Evolutionary conservation across 2,113 vertebrate species (phyloP).

Genomic region (Prolemur simus): DNA sequence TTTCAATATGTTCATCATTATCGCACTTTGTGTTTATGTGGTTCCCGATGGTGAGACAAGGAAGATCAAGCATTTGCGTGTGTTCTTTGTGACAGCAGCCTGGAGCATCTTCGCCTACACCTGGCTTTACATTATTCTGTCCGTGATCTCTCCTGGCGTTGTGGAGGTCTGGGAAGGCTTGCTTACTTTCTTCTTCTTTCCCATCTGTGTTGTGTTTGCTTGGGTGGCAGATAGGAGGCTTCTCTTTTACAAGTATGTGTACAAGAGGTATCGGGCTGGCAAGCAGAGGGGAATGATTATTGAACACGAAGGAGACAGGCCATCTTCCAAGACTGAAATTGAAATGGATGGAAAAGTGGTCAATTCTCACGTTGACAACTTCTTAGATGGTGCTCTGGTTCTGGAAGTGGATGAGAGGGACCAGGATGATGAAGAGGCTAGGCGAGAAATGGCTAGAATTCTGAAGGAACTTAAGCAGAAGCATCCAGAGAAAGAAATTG

Average conservation of each 20-base stretch:
- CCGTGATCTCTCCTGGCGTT: constrained; percentile 92
- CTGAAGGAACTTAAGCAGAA: constrained; percentile 97
- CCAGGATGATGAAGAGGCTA: constrained; percentile 92
- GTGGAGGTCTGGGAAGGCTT: constrained; percentile 98
- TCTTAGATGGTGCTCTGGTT: constrained; percentile 94
- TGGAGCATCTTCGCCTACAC: constrained; percentile 99
- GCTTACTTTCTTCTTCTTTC: constrained; percentile 97
- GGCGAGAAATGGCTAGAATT: constrained; percentile 92
- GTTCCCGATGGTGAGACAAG: constrained; percentile 95
- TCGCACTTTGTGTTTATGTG: constrained; percentile 95
- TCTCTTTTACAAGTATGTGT: constrained; percentile 96
- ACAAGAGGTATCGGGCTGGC: constrained; percentile 94
- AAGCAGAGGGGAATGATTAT: constrained; percentile 96
- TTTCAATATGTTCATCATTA: constrained; percentile 99
- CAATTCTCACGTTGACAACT: constrained; percentile 90
- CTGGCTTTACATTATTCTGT: constrained; percentile 98
- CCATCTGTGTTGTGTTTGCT: constrained; percentile 94
- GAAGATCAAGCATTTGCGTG: constrained; percentile 95
- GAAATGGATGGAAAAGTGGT: constrained; percentile 94
- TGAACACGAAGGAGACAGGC: constrained; percentile 94
- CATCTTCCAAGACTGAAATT: constrained; percentile 90
- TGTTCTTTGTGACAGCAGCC: constrained; percentile 96
- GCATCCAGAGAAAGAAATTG: constrained; percentile 94
- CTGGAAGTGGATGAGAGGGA: constrained; percentile 88
- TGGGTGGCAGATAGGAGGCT: constrained; percentile 97